Conservation (phyloP, 2,113 vertebrate species). For the Campylorhamphus procurvoides region DNA sequence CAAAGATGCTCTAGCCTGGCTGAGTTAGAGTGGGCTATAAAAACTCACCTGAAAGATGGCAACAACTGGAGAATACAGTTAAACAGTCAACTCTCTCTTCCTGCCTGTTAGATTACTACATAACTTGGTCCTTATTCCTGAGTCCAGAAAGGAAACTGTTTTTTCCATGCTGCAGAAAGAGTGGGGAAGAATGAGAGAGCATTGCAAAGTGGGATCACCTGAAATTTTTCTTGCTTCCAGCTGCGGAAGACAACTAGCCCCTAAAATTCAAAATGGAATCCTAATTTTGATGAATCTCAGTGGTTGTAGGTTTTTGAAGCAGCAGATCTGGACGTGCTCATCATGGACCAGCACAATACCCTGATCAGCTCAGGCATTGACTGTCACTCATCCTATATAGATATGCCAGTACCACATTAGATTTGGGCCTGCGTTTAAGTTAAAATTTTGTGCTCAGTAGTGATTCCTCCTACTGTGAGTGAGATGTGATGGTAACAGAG, state of each 20-base stretch:
- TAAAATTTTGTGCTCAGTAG: not conserved
- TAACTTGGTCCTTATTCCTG: not conserved
- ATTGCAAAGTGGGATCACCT: not conserved
- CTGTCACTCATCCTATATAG: fast-evolving
- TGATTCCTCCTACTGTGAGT: not conserved
- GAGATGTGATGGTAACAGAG: not conserved
- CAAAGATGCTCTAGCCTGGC: not conserved
- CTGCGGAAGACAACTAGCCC: not conserved
- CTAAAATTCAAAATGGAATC: not conserved
- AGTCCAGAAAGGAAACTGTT: not conserved
- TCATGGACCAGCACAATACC: no score
- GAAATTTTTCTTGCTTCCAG: not conserved
- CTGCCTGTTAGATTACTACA: not conserved
- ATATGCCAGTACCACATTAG: not conserved
- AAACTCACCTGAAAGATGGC: not conserved
- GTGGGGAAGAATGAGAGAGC: not conserved
- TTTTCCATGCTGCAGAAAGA: not conserved
- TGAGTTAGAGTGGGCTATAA: not conserved
- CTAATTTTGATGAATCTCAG: not conserved
- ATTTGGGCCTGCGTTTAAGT: not conserved
- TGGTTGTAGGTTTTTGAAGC: not conserved
- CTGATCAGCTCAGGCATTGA: not conserved
- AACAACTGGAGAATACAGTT: not conserved
- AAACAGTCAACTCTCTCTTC: not conserved
- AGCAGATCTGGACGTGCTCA: not conserved